Evolutionary conservation across 2,113 vertebrate genomes (phyloP).

Genomic region (Emydocephalus ijimae): DNA sequence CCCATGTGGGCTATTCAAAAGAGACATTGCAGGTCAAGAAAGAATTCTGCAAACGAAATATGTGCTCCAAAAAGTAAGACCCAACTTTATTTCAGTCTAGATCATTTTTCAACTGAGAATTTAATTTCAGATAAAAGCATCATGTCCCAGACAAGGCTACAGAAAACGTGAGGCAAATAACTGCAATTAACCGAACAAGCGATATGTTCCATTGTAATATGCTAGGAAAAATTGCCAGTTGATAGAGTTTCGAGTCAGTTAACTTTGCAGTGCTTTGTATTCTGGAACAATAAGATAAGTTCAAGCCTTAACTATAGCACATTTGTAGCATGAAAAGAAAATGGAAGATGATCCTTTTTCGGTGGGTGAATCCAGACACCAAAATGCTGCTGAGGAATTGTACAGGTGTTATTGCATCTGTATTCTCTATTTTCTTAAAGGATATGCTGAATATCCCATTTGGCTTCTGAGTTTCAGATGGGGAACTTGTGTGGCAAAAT

Average conservation of each 20-base stretch:
- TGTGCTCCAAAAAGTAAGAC: neutral
- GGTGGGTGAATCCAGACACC: neutral
- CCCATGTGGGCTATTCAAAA: neutral
- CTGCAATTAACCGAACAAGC: neutral
- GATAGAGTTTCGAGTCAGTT: neutral
- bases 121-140: neutral
- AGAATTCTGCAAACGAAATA: neutral
- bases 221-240: neutral
- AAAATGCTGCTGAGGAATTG: neutral
- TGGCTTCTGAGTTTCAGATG: neutral
- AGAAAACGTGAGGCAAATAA: neutral
- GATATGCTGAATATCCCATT: neutral
- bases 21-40: neutral
- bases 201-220: neutral
- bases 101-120: neutral
- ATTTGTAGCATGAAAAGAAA: neutral
- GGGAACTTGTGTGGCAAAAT: neutral
- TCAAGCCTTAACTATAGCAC: neutral
- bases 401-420: neutral
- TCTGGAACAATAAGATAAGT: neutral
- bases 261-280: neutral
- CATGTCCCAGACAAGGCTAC: neutral
- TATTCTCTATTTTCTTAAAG: neutral
- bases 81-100: neutral
- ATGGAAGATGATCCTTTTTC: neutral